Conservation (phyloP, 2,797 vertebrate species). For the Pteropus rufus region DNA sequence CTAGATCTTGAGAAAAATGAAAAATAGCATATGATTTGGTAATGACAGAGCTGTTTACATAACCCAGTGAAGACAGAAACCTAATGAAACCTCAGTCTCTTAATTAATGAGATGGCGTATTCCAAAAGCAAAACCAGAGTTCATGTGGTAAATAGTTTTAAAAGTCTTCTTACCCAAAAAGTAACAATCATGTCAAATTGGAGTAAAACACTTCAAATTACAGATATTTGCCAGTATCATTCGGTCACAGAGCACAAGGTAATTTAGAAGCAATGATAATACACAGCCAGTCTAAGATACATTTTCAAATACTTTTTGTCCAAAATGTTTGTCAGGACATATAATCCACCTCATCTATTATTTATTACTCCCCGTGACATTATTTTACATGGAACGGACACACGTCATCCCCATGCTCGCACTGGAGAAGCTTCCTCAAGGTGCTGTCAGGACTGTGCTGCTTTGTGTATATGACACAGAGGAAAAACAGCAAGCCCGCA, state of each 20-base stretch:
- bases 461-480: neutral
- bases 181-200: conserved; percentile 23
- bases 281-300: neutral
- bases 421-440: neutral
- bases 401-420: neutral
- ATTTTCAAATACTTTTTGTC: neutral
- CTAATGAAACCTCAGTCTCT: conserved; percentile 26
- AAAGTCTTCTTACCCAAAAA: conserved; percentile 35
- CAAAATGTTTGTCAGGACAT: neutral
- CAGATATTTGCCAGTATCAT: neutral
- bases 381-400: neutral
- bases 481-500: neutral
- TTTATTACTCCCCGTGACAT: neutral
- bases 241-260: neutral
- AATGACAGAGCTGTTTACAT: conserved; percentile 37
- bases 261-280: conserved; percentile 1
- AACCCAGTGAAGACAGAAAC: conserved; percentile 49
- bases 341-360: neutral
- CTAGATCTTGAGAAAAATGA: conserved; percentile 49
- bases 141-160: conserved; percentile 35
- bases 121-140: conserved; percentile 51
- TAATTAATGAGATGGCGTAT: conserved; percentile 57
- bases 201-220: conserved; percentile 47
- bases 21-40: conserved; percentile 61
- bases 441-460: neutral